Base-by-base conservation (phyloP, 2,888 invertebrate species). In the Auanema freiburgensis region DNA sequence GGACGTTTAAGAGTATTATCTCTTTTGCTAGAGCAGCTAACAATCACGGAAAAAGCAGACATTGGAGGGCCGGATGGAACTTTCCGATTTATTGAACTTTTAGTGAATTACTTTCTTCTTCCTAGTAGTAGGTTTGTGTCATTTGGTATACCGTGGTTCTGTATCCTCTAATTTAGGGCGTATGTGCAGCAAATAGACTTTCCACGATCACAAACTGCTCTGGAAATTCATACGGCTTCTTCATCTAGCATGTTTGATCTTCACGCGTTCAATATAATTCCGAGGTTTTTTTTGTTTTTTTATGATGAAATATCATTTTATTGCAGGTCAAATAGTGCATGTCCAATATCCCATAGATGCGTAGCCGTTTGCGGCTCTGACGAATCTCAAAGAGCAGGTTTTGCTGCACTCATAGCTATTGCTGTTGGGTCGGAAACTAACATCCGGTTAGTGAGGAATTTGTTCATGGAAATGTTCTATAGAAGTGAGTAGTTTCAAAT, bases 71-170 rank as follows among this genome's bases (percentile, higher is more conserved):
- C 21, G 5, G 44, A 42, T 8, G 63, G 55, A 8, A 56, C 60
- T 12, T 55, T 53, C 18, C 41, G 51, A 18, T 56, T 67, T 40
- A 49, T 61, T 18, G 64, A 64, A 24, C 12, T 43, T 16, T 51
- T 67, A 12, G 41, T 67, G 44, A 49, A 56, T 21, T 21, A 57
- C 40, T 67, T 65, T 56, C 57, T 67, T 33, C 51, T 65, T 24
- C 64, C 67, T 16, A 52, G 59, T 12, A 64, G 64, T 24, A 43
- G 50, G 59, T 46, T 14, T 4, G 41, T n/a, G 16, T 50, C 24
- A n/a, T 50, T 18, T 16, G 25, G 41, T 10, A 46, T 10, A 18
- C 41, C 10, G 16, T 12, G 10, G 11, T 11, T 23, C 18, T 11
- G 8, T 11, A n/a, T 53, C 10, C 54, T 33, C 24, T 53, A 12